Evolutionary conservation across 2,888 invertebrate genomes (phyloP).

Genomic region (Leptopterna dolabrata): DNA sequence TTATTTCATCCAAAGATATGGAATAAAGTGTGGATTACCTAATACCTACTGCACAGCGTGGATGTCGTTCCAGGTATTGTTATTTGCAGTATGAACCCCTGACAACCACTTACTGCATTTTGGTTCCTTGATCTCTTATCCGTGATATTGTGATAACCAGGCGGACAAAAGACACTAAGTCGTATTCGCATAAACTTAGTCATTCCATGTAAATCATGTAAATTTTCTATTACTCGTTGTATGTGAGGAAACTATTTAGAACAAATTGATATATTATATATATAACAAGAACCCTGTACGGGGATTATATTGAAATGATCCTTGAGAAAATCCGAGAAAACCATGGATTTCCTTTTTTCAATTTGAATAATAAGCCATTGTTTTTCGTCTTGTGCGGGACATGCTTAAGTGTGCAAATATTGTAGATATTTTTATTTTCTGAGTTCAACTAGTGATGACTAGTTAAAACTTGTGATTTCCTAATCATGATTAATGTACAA

Average conservation of each 20-base stretch:
- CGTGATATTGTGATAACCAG: neutral
- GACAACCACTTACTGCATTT: neutral
- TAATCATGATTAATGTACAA: conserved; percentile 29
- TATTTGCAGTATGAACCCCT: too few relatives aligned
- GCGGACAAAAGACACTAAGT: conserved; percentile 12
- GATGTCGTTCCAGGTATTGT: too few relatives aligned
- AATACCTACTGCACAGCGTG: too few relatives aligned
- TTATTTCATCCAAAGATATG: too few relatives aligned
- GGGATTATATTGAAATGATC: neutral
- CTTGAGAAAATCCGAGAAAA: neutral
- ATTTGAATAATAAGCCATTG: neutral
- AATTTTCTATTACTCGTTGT: neutral
- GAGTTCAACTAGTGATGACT: conserved; percentile 26
- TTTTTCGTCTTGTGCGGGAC: neutral
- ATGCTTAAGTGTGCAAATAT: conserved; percentile 36
- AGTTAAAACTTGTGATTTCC: conserved; percentile 37
- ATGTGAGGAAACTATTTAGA: neutral
- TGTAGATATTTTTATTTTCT: conserved; percentile 45
- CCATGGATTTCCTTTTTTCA: neutral
- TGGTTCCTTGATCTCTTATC: conserved; percentile 24
- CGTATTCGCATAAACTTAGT: conserved; percentile 3
- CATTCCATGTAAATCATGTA: conserved; percentile 24
- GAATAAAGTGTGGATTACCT: too few relatives aligned
- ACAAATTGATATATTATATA: neutral
- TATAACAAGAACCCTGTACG: neutral